Evolutionary conservation across 2,113 vertebrate genomes (phyloP).

Genomic region (Pituophis catenifer): DNA sequence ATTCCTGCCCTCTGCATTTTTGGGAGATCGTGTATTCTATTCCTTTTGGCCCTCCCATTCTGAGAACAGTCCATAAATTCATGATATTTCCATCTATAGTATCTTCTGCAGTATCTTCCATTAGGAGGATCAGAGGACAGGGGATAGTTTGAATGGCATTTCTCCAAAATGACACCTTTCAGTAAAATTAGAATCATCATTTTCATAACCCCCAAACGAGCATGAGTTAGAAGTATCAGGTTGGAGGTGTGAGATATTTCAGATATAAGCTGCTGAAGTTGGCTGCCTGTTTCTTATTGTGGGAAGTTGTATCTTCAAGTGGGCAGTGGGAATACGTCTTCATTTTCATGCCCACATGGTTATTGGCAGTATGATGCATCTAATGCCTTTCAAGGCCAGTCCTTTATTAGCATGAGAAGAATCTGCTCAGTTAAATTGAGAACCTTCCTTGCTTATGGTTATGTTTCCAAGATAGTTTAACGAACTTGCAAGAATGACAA

Average conservation of each 20-base stretch:
- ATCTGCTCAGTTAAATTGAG: background rate
- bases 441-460: background rate
- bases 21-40: background rate
- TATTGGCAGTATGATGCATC: background rate
- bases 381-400: background rate
- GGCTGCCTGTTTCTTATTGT: background rate
- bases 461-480: background rate
- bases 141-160: background rate
- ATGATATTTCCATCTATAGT: background rate
- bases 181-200: background rate
- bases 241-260: background rate
- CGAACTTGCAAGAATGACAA: background rate
- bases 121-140: background rate
- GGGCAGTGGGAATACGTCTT: background rate
- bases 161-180: background rate
- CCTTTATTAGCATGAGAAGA: background rate
- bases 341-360: background rate
- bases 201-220: background rate
- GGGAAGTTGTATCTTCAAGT: background rate
- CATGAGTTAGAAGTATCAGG: background rate
- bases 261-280: background rate
- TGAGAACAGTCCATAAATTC: background rate
- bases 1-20: background rate
- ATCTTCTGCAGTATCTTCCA: background rate
- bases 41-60: background rate